These are phyloP conservation scores for Smutsia gigantea DNA, from an alignment of 2,797 vertebrate species.

Conservation along the genomic window DNA sequence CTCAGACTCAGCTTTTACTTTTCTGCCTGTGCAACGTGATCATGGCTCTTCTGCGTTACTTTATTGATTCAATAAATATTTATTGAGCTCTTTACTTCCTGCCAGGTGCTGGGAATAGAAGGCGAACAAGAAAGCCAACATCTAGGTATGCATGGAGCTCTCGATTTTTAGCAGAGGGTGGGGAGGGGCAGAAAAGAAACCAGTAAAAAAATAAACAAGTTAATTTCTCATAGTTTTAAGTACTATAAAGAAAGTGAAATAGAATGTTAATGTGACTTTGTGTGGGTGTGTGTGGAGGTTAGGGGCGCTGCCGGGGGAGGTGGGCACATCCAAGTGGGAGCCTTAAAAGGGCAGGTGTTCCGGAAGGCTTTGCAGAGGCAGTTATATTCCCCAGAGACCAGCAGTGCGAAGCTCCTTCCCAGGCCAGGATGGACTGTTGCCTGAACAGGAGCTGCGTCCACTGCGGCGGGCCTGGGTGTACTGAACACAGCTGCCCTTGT, in stretches of 20 bases:
- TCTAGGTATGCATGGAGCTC: background rate
- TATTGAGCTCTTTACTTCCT: slow-evolving; percentile 56
- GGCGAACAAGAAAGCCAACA: background rate
- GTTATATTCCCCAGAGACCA: background rate
- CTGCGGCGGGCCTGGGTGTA: background rate
- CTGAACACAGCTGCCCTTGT: background rate
- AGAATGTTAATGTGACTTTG: background rate
- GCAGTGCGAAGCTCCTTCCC: background rate
- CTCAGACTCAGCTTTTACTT: background rate
- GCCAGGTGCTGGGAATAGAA: slow-evolving; percentile 51
- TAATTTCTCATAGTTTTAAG: background rate
- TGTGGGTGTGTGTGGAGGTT: fast-evolving
- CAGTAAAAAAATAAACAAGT: background rate
- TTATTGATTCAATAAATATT: slow-evolving; percentile 69
- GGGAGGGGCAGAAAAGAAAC: background rate
- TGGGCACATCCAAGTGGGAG: background rate
- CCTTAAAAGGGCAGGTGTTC: background rate
- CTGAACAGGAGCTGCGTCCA: background rate
- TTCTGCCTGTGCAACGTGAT: slow-evolving; percentile 15
- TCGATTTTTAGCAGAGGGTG: background rate
- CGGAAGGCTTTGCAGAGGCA: background rate
- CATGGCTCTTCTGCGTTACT: background rate
- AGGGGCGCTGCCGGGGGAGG: fast-evolving
- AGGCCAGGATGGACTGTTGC: background rate
- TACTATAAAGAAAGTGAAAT: background rate